Conservation (phyloP, 1,140 invertebrate species). For the Ceratina japonica region DNA sequence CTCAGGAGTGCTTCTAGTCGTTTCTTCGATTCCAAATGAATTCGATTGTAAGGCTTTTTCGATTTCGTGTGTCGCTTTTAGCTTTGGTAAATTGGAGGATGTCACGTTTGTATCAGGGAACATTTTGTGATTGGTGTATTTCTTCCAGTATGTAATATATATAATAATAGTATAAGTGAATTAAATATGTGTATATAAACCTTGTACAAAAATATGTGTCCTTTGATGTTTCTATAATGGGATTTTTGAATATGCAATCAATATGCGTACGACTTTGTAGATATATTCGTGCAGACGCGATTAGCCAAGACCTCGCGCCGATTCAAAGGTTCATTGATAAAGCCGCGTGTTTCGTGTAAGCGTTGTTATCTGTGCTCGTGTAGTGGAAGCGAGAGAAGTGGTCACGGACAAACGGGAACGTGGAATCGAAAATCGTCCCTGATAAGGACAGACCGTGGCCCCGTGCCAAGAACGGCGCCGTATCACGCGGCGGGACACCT, state of each 20-base stretch:
- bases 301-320: background rate
- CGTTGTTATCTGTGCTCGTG: background rate
- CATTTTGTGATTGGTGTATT: too few relatives aligned
- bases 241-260: too few relatives aligned
- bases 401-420: conserved; percentile 13
- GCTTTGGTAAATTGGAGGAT: too few relatives aligned
- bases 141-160: too few relatives aligned
- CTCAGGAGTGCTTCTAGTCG: background rate
- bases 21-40: background rate
- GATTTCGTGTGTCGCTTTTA: background rate
- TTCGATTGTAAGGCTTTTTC: background rate
- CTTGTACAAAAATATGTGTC: too few relatives aligned
- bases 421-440: conserved; percentile 49
- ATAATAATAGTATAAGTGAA: too few relatives aligned
- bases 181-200: too few relatives aligned
- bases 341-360: conserved; percentile 13
- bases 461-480: conserved; percentile 21
- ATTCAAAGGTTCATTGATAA: conserved; percentile 45
- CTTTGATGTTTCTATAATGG: too few relatives aligned
- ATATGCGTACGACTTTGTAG: background rate
- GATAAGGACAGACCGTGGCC: conserved; percentile 44
- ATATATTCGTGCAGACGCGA: background rate
- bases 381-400: background rate
- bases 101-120: background rate
- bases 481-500: background rate